Percentiles rank a stretch among this genome's conserved stretches.
Conservation (phyloP, 2,797 vertebrate genomes). For the Ctenopoma kingsleyae region DNA sequence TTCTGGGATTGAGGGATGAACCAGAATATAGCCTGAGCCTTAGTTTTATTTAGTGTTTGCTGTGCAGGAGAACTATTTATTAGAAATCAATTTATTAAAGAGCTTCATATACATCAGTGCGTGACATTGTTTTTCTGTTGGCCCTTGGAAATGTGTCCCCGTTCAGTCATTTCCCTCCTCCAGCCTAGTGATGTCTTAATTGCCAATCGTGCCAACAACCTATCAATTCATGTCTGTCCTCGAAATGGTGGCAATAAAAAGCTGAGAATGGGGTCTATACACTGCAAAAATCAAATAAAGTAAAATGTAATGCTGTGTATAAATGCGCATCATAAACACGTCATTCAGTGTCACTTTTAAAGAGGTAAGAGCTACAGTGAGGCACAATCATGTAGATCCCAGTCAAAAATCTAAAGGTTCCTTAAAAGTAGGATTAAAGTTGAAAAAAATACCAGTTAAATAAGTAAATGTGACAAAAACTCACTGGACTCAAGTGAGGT, state of each 20-base stretch:
- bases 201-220: slow-evolving; percentile 31
- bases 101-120: not conserved
- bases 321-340: no score
- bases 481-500: not conserved
- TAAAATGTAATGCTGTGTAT: not conserved
- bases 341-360: not conserved
- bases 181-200: slow-evolving; percentile 42
- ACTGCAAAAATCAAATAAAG: not conserved
- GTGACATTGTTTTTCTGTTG: not conserved
- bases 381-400: not conserved
- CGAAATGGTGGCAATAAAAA: slow-evolving; percentile 12
- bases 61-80: not conserved
- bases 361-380: not conserved
- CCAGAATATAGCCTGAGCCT: slow-evolving; percentile 18
- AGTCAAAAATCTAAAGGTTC: not conserved
- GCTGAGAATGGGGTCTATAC: not conserved
- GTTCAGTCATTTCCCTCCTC: slow-evolving; percentile 20
- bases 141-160: slow-evolving; percentile 19
- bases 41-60: not conserved
- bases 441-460: not conserved
- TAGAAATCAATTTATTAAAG: not conserved
- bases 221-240: slow-evolving; percentile 11
- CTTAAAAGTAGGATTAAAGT: not conserved
- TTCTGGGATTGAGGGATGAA: slow-evolving; percentile 1
- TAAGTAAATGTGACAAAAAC: not conserved